Conservation (phyloP, 2,888 invertebrate genomes). For the Psylliodes chrysocephalus region DNA sequence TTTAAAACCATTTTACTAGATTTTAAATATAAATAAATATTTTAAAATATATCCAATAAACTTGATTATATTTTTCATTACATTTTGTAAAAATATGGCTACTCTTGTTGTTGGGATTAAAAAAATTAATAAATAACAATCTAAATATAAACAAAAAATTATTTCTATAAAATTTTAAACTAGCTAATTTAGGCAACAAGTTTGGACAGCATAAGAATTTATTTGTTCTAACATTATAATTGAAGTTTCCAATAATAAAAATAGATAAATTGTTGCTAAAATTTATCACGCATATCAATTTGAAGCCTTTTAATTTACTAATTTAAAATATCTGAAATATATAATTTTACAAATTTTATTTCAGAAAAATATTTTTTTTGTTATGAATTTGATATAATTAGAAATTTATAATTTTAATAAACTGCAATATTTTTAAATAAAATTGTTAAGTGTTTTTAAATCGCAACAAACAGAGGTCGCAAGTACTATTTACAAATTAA, state of each 20-base stretch:
- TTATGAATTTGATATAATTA: too few relatives aligned
- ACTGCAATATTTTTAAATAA: too few relatives aligned
- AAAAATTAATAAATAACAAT: not conserved
- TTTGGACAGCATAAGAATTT: not conserved
- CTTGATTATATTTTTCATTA: not conserved
- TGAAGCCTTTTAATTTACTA: too few relatives aligned
- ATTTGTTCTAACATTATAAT: too few relatives aligned
- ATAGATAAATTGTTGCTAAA: too few relatives aligned
- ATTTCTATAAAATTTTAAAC: not conserved
- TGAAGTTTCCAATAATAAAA: too few relatives aligned
- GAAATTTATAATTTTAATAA: too few relatives aligned
- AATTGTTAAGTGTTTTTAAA: slow-evolving; percentile 1
- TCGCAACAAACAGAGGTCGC: not conserved
- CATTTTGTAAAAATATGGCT: not conserved
- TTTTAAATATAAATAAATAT: not conserved
- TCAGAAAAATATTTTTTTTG: too few relatives aligned
- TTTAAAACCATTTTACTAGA: too few relatives aligned
- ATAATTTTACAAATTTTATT: not conserved
- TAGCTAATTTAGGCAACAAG: not conserved
- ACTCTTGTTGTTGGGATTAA: slow-evolving; percentile 6
- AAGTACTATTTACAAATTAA: slow-evolving; percentile 2
- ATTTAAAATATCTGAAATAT: too few relatives aligned
- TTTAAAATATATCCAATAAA: slow-evolving; percentile 28
- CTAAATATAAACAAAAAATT: too few relatives aligned
- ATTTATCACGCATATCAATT: too few relatives aligned